Evolutionary conservation across 2,113 vertebrate genomes (phyloP).

Genomic region (Labrus mixtus): DNA sequence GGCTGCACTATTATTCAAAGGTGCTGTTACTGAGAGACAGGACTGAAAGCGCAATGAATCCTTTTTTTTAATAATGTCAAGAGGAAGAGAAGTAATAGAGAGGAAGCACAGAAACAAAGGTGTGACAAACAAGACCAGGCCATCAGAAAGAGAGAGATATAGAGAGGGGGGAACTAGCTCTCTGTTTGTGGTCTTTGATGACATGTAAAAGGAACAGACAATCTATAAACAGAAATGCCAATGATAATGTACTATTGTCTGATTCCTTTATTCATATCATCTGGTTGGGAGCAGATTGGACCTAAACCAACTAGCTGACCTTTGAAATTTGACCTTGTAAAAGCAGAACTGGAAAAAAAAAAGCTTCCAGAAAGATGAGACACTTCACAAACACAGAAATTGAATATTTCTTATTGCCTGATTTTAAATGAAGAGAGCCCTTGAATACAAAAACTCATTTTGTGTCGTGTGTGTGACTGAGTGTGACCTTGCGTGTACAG

Average conservation of each 20-base stretch:
- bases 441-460: constrained; percentile 4
- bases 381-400: constrained; percentile 33
- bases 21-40: constrained; percentile 56
- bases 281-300: constrained; percentile 33
- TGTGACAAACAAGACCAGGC: constrained; percentile 58
- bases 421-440: neutral
- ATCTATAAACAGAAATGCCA: neutral
- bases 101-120: constrained; percentile 75
- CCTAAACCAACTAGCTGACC: constrained; percentile 41
- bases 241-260: constrained; percentile 25
- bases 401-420: constrained; percentile 5
- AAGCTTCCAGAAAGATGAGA: constrained; percentile 40
- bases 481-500: constrained; percentile 26
- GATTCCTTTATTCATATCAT: constrained; percentile 58
- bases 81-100: constrained; percentile 73
- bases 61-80: constrained; percentile 58
- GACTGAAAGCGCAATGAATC: constrained; percentile 60
- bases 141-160: constrained; percentile 8
- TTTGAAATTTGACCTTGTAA: constrained; percentile 41
- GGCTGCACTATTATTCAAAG: constrained; percentile 51
- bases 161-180: constrained; percentile 40
- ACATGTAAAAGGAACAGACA: constrained; percentile 62
- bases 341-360: constrained; percentile 66
- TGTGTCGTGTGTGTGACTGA: constrained; percentile 26
- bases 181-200: constrained; percentile 47